phyloP scores from a whole-genome alignment of 2,888 invertebrate genomes.

The Tiphia femorata region DNA sequence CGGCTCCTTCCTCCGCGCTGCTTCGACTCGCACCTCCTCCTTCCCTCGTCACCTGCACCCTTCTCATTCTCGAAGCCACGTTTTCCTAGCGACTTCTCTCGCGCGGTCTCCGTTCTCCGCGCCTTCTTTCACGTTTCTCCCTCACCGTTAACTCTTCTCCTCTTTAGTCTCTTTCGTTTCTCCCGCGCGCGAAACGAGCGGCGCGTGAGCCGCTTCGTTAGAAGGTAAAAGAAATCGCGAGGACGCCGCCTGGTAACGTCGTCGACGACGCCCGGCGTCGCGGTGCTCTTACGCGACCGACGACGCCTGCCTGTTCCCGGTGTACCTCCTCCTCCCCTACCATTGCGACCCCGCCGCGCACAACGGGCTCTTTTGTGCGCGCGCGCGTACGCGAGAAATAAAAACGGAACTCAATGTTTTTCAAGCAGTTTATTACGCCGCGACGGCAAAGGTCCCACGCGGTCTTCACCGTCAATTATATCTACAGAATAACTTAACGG shows the following conservation, averaged over 20 bases:
- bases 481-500: slow-evolving; percentile 68
- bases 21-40: slow-evolving; percentile 7
- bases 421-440: slow-evolving; percentile 57
- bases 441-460: slow-evolving; percentile 55
- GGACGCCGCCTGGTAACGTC: too few relatives aligned
- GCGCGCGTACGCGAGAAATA: not conserved
- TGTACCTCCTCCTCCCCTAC: not conserved
- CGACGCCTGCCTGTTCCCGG: not conserved
- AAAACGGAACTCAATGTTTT: slow-evolving; percentile 45
- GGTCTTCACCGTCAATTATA: slow-evolving; percentile 66
- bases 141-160: not conserved
- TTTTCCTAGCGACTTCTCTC: not conserved
- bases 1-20: not conserved
- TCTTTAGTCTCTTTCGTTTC: too few relatives aligned
- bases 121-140: not conserved
- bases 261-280: too few relatives aligned
- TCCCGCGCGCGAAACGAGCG: not conserved
- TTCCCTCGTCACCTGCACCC: slow-evolving; percentile 8
- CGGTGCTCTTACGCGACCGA: too few relatives aligned
- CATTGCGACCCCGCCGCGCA: not conserved
- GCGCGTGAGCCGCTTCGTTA: not conserved
- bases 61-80: not conserved
- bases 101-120: not conserved
- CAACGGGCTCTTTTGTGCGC: not conserved
- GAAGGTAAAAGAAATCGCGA: too few relatives aligned